phyloP scores from a whole-genome alignment of 1,140 invertebrate species.

The Chironomus tepperi region DNA sequence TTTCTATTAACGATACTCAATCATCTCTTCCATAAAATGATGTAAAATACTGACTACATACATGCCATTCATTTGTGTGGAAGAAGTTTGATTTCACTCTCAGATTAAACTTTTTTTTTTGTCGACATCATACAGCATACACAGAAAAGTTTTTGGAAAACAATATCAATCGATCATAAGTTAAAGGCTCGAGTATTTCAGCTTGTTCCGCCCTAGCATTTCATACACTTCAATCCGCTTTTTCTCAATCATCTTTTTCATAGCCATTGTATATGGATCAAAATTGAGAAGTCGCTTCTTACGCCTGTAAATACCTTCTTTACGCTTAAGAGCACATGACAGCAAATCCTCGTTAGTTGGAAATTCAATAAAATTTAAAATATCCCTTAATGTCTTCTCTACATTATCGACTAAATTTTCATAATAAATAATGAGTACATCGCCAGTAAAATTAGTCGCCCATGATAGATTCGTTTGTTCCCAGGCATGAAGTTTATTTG shows the following conservation, averaged over 20 bases:
- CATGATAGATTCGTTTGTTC: slow-evolving; percentile 57
- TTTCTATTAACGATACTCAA: too few relatives aligned
- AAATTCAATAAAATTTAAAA: slow-evolving; percentile 54
- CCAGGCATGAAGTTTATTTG: slow-evolving; percentile 56
- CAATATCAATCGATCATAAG: too few relatives aligned
- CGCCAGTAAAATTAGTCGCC: slow-evolving; percentile 58
- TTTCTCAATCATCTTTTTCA: slow-evolving; percentile 45
- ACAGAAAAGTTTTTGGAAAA: too few relatives aligned
- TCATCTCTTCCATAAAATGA: too few relatives aligned
- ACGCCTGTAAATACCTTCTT: slow-evolving; percentile 62
- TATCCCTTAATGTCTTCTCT: slow-evolving; percentile 45
- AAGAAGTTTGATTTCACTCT: too few relatives aligned
- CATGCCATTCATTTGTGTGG: too few relatives aligned
- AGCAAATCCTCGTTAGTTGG: slow-evolving; percentile 44
- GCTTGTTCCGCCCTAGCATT: slow-evolving; percentile 32
- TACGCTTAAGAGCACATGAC: slow-evolving; percentile 49
- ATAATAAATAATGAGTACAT: slow-evolving; percentile 60
- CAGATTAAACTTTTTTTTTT: too few relatives aligned
- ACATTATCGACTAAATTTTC: slow-evolving; percentile 56
- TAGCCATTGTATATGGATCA: slow-evolving; percentile 54
- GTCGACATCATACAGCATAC: too few relatives aligned
- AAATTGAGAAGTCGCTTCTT: slow-evolving; percentile 54
- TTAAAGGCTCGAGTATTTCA: not conserved
- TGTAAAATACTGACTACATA: too few relatives aligned
- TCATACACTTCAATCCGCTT: slow-evolving; percentile 44